Evolutionary conservation across 2,888 invertebrate species (phyloP).

Genomic region (Eupsilia transversa): DNA sequence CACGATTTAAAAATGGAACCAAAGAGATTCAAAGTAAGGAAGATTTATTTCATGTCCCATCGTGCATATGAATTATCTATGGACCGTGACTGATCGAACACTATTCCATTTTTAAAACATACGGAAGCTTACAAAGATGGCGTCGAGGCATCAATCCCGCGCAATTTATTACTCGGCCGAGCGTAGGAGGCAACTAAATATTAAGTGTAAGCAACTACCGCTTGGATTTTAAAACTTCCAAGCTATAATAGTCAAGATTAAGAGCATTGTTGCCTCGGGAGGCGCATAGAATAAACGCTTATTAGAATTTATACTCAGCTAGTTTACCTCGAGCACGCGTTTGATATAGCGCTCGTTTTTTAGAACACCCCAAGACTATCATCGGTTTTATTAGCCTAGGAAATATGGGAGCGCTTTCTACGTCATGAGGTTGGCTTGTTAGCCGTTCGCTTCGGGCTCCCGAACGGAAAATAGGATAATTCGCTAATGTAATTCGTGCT

Average conservation of each 20-base stretch:
- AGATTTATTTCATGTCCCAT: conserved; percentile 78
- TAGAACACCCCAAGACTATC: conserved; percentile 81
- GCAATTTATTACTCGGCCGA: conserved; percentile 83
- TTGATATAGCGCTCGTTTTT: conserved; percentile 83
- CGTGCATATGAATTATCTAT: conserved; percentile 79
- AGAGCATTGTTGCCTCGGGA: conserved; percentile 86
- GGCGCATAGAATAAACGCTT: conserved; percentile 82
- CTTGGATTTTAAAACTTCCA: conserved; percentile 84
- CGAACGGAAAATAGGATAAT: conserved; percentile 85
- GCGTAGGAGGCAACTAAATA: conserved; percentile 89
- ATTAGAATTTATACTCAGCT: conserved; percentile 86
- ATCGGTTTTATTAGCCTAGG: conserved; percentile 84
- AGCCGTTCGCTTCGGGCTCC: conserved; percentile 78
- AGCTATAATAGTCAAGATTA: conserved; percentile 88
- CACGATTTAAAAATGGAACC: conserved; percentile 73
- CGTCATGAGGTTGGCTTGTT: conserved; percentile 81
- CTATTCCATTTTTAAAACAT: conserved; percentile 79
- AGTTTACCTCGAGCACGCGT: conserved; percentile 73
- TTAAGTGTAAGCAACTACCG: conserved; percentile 85
- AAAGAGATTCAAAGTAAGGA: conserved; percentile 69
- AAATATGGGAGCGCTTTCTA: conserved; percentile 83
- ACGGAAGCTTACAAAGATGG: conserved; percentile 72
- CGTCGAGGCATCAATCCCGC: conserved; percentile 74
- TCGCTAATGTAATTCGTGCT: conserved; percentile 83
- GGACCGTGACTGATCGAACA: conserved; percentile 83